phyloP scores from a whole-genome alignment of 2,888 invertebrate genomes.

The Acanthopleura granulata region DNA sequence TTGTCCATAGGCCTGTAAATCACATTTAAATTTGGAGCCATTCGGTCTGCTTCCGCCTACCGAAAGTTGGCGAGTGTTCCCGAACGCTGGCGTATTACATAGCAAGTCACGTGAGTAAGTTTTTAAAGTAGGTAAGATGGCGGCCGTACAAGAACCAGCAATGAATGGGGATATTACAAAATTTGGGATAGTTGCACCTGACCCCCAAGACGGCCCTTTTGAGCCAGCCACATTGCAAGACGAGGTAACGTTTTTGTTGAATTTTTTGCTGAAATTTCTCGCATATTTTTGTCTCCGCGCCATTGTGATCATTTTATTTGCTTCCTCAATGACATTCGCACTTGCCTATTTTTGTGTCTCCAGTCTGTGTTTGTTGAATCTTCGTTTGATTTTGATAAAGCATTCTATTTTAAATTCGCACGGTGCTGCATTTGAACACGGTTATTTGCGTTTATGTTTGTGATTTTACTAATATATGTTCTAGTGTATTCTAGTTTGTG shows the following conservation, averaged over 20 bases:
- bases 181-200: conserved; percentile 48
- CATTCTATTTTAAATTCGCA: too few relatives aligned
- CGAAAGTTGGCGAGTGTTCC: not conserved
- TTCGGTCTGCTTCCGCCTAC: not conserved
- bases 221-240: conserved; percentile 51
- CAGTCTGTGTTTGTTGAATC: too few relatives aligned
- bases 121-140: conserved; percentile 62
- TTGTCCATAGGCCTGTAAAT: too few relatives aligned
- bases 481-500: too few relatives aligned
- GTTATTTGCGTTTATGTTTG: too few relatives aligned
- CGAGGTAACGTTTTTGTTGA: conserved; percentile 42
- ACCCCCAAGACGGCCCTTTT: conserved; percentile 41
- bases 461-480: too few relatives aligned
- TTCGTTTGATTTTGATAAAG: too few relatives aligned
- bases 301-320: not conserved
- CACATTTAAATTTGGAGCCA: too few relatives aligned
- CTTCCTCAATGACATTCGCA: too few relatives aligned
- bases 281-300: too few relatives aligned
- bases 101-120: conserved; percentile 60
- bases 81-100: conserved; percentile 22
- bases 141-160: conserved; percentile 57
- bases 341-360: too few relatives aligned
- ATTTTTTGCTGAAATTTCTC: not conserved
- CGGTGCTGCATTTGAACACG: too few relatives aligned
- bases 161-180: conserved; percentile 60